Percentiles rank a stretch among this genome's conserved stretches.
phyloP scores from a whole-genome alignment of 2,797 vertebrate species.

The Uromys caudimaculatus region DNA sequence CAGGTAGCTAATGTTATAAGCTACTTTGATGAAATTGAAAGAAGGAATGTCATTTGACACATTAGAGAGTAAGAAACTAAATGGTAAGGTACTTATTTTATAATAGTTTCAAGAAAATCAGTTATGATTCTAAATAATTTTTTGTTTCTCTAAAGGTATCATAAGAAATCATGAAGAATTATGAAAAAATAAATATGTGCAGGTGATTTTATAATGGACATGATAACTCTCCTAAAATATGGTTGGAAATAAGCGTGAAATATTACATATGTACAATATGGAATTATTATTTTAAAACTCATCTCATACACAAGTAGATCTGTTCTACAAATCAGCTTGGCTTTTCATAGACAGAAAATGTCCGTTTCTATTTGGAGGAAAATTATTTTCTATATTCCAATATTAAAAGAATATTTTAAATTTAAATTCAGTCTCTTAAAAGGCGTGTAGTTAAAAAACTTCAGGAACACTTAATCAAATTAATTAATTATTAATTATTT shows the following conservation, averaged over 20 bases:
- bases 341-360: background rate
- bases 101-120: background rate
- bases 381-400: constrained; percentile 17
- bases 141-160: background rate
- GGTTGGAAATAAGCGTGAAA: constrained; percentile 38
- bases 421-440: constrained; percentile 5
- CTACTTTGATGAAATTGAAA: background rate
- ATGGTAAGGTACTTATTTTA: background rate
- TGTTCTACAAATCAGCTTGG: background rate
- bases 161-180: constrained; percentile 5
- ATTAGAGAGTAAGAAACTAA: background rate
- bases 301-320: background rate
- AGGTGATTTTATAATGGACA: background rate
- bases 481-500: background rate
- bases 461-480: constrained; percentile 4
- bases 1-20: background rate
- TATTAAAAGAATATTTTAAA: constrained; percentile 24
- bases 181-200: constrained; percentile 17
- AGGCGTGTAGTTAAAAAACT: background rate
- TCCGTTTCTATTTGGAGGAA: background rate
- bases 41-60: background rate
- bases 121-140: background rate
- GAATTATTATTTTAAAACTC: background rate
- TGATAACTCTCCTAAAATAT: background rate
- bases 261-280: background rate